Conservation (phyloP, 2,113 vertebrate genomes). For the Etheostoma spectabile region DNA sequence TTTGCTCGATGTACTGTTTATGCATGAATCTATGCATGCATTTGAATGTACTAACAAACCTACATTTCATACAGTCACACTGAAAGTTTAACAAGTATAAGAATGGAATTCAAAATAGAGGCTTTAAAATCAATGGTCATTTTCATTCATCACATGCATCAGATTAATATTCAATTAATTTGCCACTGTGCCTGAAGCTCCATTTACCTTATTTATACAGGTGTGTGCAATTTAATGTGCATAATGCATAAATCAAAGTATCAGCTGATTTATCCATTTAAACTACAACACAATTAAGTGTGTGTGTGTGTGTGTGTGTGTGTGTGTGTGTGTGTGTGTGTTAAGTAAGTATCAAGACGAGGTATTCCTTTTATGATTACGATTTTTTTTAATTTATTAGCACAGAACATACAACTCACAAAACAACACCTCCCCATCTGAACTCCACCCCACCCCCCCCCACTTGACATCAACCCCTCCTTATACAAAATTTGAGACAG, state of each 20-base stretch:
- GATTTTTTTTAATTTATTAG: too few relatives aligned
- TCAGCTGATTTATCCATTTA: background rate
- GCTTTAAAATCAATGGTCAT: constrained; percentile 33
- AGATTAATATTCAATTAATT: constrained; percentile 46
- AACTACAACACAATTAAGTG: background rate
- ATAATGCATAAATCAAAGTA: constrained; percentile 6
- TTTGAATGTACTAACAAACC: constrained; percentile 43
- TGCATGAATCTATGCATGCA: constrained; percentile 33
- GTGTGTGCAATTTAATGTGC: constrained; percentile 14
- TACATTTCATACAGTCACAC: background rate
- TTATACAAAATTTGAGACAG: too few relatives aligned
- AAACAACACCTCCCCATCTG: too few relatives aligned
- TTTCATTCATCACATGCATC: constrained; percentile 12
- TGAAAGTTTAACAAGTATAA: constrained; percentile 23
- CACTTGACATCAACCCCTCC: too few relatives aligned
- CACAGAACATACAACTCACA: too few relatives aligned
- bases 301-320: background rate
- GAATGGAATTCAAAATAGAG: constrained; percentile 34
- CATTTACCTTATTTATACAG: background rate
- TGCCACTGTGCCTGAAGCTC: background rate
- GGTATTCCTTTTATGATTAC: background rate
- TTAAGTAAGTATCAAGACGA: background rate
- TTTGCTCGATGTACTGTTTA: constrained; percentile 44
- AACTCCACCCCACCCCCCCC: too few relatives aligned
- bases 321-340: background rate